Percentiles rank a stretch among this genome's conserved stretches.
phyloP scores from a whole-genome alignment of 2,888 invertebrate species.

The Priocnemis perturbator region DNA sequence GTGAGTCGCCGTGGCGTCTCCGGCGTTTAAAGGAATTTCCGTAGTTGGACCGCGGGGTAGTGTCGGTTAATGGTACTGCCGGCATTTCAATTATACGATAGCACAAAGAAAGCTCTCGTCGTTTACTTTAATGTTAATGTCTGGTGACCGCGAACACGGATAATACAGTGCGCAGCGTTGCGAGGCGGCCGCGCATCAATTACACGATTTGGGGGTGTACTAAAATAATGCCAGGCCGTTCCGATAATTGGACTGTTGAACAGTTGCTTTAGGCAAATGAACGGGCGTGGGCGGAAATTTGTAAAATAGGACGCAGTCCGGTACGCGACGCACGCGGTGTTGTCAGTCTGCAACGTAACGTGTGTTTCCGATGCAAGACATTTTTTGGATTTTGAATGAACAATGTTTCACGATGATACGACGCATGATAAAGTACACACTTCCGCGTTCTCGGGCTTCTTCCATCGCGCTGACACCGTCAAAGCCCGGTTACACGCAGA shows the following conservation, averaged over 20 bases:
- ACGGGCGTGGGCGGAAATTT: too few species aligned
- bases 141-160: slow-evolving; percentile 22
- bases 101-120: slow-evolving; percentile 43
- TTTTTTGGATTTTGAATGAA: too few species aligned
- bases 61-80: slow-evolving; percentile 28
- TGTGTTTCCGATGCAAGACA: too few species aligned
- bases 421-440: slow-evolving; percentile 12
- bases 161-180: slow-evolving; percentile 12
- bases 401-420: too few species aligned
- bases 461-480: slow-evolving; percentile 16
- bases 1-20: background rate
- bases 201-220: background rate
- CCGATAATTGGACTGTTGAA: too few species aligned
- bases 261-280: too few species aligned
- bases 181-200: slow-evolving; percentile 11
- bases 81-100: slow-evolving; percentile 47
- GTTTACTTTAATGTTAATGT: slow-evolving; percentile 34
- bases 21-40: slow-evolving; percentile 15
- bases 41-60: slow-evolving; percentile 16
- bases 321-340: too few species aligned
- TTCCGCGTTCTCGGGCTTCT: background rate
- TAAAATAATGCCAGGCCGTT: background rate
- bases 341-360: too few species aligned
- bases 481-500: slow-evolving; percentile 29
- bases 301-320: too few species aligned